Evolutionary conservation across 2,797 vertebrate genomes (phyloP).

Genomic region (Meda fulgida): DNA sequence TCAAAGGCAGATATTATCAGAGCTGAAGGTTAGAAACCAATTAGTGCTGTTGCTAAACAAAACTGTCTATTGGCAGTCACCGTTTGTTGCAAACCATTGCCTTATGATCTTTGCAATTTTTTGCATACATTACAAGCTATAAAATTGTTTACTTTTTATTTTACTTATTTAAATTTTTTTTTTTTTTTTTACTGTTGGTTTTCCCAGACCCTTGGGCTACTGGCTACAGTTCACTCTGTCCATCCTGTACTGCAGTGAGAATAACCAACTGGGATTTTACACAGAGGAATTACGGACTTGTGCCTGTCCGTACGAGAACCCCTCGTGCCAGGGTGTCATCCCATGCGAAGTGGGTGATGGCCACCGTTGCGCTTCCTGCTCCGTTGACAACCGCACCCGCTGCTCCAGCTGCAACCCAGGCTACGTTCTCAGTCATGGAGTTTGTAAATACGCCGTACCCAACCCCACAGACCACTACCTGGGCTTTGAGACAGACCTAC

Average conservation of each 20-base stretch:
- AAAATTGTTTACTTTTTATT: constrained; percentile 6
- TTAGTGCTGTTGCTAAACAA: constrained; percentile 67
- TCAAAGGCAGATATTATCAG: constrained; percentile 63
- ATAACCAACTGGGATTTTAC: constrained; percentile 89
- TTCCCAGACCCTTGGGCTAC: constrained; percentile 82
- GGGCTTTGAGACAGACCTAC: constrained; percentile 91
- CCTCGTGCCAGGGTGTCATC: constrained; percentile 82
- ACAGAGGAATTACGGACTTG: constrained; percentile 87
- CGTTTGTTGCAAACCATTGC: constrained; percentile 32
- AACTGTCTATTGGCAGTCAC: constrained; percentile 61
- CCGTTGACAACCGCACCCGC: constrained; percentile 89
- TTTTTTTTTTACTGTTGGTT: constrained; percentile 42
- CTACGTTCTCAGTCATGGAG: constrained; percentile 89
- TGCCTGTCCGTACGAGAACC: constrained; percentile 86
- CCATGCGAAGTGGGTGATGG: constrained; percentile 88
- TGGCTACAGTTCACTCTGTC: constrained; percentile 91
- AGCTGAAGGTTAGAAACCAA: constrained; percentile 59
- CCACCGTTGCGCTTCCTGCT: constrained; percentile 84
- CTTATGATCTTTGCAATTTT: constrained; percentile 28
- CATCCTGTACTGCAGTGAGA: constrained; percentile 93
- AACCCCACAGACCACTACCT: constrained; percentile 95
- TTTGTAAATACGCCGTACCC: constrained; percentile 88
- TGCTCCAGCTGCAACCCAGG: constrained; percentile 89
- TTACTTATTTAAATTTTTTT: no score
- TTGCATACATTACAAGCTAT: constrained; percentile 31